Evolutionary conservation across 2,113 vertebrate species (phyloP), one percentile per base, ranked within the genome.

Genomic region (Nothobranchius furzeri): DNA sequence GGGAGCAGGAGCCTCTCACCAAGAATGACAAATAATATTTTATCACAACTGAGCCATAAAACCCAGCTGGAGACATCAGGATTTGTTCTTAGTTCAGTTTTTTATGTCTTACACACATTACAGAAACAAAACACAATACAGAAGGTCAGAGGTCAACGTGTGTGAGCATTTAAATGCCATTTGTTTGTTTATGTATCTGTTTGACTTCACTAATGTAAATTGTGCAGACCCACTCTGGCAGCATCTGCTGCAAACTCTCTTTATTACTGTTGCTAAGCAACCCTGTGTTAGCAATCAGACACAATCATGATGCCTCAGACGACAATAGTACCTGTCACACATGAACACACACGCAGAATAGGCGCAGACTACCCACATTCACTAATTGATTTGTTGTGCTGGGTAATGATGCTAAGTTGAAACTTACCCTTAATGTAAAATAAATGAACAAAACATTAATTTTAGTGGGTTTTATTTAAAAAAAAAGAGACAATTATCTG

Each of bases 151-250:
- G 37, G 37, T 9, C 7, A 40, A 9, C 9, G 6, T 7, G 37
- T 9, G 37, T 40, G 37, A 9, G 37, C 6, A 40, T 9, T 40
- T 7, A 40, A 40, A 45, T 9, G 43, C 4, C 55, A 46, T 45
- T 36, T 65, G 58, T 51, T 24, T 51, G 67, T 49, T 17, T 52
- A 7, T 8, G 0, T 64, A 87, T 80, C 81, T 92, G 89, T 70
- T 87, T 86, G 35, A 91, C 75, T 47, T 89, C 89, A 78, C 83
- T 89, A 89, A 72, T 53, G 83, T 88, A 60, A 91, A 24, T 17
- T 88, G 82, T 24, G 83, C 55, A 15, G 83, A 84, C 36, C 81
- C 10, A 3, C 76, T 75, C 85, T 88, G 40, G 71, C 78, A 36
- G 67, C 72, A 43, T 80, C 84, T 56, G 73, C 47, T 60, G 82